Conservation (phyloP, 2,888 invertebrate species). For the Bombylius major region DNA sequence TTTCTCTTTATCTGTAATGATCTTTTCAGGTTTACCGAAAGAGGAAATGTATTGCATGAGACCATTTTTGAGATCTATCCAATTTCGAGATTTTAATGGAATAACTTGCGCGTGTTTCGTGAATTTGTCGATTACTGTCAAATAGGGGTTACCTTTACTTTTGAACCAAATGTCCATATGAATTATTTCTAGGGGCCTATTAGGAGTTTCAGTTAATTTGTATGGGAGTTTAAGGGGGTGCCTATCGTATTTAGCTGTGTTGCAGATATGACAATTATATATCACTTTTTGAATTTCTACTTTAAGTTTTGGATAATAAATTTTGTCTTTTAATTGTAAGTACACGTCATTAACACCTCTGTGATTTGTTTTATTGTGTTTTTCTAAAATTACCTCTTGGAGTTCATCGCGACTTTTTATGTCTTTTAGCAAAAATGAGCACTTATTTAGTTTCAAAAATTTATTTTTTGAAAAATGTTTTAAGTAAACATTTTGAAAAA, state of each 20-base stretch:
- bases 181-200: not conserved
- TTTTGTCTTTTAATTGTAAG: constrained; percentile 1
- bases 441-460: no score
- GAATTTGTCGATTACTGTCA: constrained; percentile 6
- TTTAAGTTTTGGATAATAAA: constrained; percentile 4
- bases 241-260: constrained; percentile 7
- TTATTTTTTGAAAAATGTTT: no score
- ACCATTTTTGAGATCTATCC: constrained; percentile 2
- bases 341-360: constrained; percentile 5
- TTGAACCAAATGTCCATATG: constrained; percentile 6
- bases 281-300: constrained; percentile 3
- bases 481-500: no score
- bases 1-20: not conserved
- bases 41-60: constrained; percentile 7
- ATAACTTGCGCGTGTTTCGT: constrained; percentile 5
- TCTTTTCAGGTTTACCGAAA: constrained; percentile 9
- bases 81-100: constrained; percentile 1
- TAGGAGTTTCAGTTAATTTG: constrained; percentile 4
- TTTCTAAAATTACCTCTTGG: not conserved
- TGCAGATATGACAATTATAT: constrained; percentile 7
- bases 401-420: not conserved
- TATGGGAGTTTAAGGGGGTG: constrained; percentile 6
- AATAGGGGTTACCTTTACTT: not conserved
- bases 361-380: constrained; percentile 5
- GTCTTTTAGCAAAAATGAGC: no score